phyloP scores from a whole-genome alignment of 2,797 vertebrate genomes.

The Serranus cabrilla region DNA sequence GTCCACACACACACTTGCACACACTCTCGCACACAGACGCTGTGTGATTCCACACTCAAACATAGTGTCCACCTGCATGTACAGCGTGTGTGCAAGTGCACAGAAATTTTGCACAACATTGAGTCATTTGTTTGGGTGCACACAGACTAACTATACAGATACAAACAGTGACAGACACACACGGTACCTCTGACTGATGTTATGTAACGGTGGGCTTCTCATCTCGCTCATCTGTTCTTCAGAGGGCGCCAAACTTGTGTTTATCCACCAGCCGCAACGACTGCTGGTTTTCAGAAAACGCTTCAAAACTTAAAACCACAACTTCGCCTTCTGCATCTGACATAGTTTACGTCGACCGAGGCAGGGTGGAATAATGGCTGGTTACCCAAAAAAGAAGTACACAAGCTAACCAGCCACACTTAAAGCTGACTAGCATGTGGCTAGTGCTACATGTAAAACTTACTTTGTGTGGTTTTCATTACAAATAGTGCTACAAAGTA shows the following conservation, averaged over 20 bases:
- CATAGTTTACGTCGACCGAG: background rate
- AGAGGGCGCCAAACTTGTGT: conserved; percentile 30
- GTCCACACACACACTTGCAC: conserved; percentile 48
- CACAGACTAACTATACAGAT: conserved; percentile 9
- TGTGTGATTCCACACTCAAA: conserved; percentile 23
- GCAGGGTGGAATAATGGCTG: background rate
- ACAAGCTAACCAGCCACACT: conserved; percentile 6
- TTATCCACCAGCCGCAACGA: conserved; percentile 12
- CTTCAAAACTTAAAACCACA: background rate
- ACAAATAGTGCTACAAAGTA: background rate
- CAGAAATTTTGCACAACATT: conserved; percentile 1
- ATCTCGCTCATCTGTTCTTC: conserved; percentile 40
- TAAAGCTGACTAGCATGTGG: background rate
- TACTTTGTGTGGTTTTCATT: background rate
- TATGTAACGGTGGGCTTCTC: conserved; percentile 58
- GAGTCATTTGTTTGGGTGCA: conserved; percentile 56
- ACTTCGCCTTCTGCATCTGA: background rate
- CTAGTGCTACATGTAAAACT: conserved; percentile 1
- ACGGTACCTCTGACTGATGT: conserved; percentile 44
- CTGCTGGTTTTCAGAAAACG: conserved; percentile 5
- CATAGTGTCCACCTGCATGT: conserved; percentile 49
- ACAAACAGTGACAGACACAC: conserved; percentile 19
- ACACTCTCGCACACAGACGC: conserved; percentile 19
- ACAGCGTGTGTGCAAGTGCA: conserved; percentile 1
- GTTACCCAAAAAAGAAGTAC: background rate